These are phyloP conservation scores for Atherinomorus stipes DNA, from an alignment of 2,113 vertebrate species.

Conservation along the genomic window DNA sequence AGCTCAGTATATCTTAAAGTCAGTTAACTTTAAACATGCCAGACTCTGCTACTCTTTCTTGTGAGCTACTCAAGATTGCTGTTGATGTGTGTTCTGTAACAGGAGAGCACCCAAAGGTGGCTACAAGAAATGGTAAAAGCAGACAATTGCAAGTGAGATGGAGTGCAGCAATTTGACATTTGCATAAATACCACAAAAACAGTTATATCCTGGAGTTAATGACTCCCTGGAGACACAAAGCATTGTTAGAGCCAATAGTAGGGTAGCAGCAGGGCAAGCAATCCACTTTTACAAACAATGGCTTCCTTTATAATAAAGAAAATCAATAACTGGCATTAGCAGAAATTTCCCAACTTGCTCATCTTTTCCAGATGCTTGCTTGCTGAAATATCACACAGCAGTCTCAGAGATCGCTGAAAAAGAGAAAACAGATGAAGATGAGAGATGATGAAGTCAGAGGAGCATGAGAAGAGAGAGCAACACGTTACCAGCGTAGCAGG, in stretches of 20 bases:
- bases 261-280: slow-evolving; percentile 47
- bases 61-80: slow-evolving; percentile 38
- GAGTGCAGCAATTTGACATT: slow-evolving; percentile 39
- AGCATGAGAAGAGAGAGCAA: slow-evolving; percentile 35
- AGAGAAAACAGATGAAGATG: slow-evolving; percentile 46
- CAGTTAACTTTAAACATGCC: slow-evolving; percentile 39
- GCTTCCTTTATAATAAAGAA: slow-evolving; percentile 74
- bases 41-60: slow-evolving; percentile 23
- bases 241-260: slow-evolving; percentile 42
- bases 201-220: slow-evolving; percentile 40
- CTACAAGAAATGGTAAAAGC: slow-evolving; percentile 51
- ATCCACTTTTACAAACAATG: slow-evolving; percentile 72
- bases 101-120: slow-evolving; percentile 44
- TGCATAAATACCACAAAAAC: slow-evolving; percentile 30
- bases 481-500: slow-evolving; percentile 9
- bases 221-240: slow-evolving; percentile 46
- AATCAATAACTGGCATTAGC: slow-evolving; percentile 73
- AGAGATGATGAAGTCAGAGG: slow-evolving; percentile 46
- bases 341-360: slow-evolving; percentile 57
- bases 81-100: slow-evolving; percentile 54
- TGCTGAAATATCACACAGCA: slow-evolving; percentile 53
- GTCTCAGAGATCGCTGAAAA: slow-evolving; percentile 39
- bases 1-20: slow-evolving; percentile 49
- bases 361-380: slow-evolving; percentile 74
- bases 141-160: slow-evolving; percentile 20